These are phyloP conservation scores for Platichthys stellatus DNA, from an alignment of 2,113 vertebrate genomes.

Conservation along the genomic window DNA sequence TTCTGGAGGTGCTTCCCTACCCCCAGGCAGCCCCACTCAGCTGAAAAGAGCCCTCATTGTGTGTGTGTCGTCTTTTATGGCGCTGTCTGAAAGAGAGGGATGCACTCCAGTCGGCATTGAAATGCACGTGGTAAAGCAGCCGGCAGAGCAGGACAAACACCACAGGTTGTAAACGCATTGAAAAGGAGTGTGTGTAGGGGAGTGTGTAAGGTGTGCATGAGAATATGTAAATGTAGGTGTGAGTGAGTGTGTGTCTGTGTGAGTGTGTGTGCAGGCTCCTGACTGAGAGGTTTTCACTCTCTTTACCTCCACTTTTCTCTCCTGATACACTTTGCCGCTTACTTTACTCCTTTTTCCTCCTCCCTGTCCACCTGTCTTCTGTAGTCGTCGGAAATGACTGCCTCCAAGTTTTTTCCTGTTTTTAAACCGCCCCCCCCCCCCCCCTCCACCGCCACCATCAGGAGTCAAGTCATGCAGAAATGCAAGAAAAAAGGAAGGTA, in stretches of 20 bases:
- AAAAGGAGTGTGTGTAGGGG: slow-evolving; percentile 57
- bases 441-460: slow-evolving; percentile 69
- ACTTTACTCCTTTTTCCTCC: slow-evolving; percentile 40
- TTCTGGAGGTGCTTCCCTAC: slow-evolving; percentile 73
- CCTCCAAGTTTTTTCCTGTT: slow-evolving; percentile 65
- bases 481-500: slow-evolving; percentile 78
- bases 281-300: slow-evolving; percentile 69
- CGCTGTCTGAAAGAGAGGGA: slow-evolving; percentile 75
- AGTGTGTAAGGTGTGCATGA: slow-evolving; percentile 30
- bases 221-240: slow-evolving; percentile 46
- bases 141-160: slow-evolving; percentile 79
- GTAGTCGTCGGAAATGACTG: slow-evolving; percentile 60
- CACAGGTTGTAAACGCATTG: slow-evolving; percentile 77
- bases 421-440: slow-evolving; percentile 45
- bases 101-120: slow-evolving; percentile 79
- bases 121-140: slow-evolving; percentile 77
- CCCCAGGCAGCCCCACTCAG: slow-evolving; percentile 67
- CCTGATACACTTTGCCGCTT: slow-evolving; percentile 54
- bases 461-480: slow-evolving; percentile 81
- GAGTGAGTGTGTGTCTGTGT: slow-evolving; percentile 30
- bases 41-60: slow-evolving; percentile 80
- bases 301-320: slow-evolving; percentile 58
- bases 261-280: slow-evolving; percentile 19
- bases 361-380: slow-evolving; percentile 59
- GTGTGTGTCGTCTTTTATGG: slow-evolving; percentile 78